Conservation (phyloP, 64 coral and sea anemone genomes). For the Porites australiensis region DNA sequence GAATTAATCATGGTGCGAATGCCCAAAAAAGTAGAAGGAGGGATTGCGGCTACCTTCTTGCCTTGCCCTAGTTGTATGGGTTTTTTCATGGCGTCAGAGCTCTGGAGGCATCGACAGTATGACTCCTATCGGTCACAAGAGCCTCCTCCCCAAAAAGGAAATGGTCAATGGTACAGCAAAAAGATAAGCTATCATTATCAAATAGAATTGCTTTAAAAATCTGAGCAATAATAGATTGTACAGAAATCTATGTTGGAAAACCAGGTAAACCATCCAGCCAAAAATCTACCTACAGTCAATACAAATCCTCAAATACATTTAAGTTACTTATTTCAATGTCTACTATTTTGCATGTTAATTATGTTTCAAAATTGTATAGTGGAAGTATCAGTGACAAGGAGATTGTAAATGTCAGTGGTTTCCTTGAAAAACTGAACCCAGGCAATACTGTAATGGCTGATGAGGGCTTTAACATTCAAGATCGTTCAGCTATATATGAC, state of each 20-base stretch:
- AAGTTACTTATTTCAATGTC: conserved; percentile 51
- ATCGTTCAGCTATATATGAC: neutral
- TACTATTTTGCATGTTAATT: conserved; percentile 41
- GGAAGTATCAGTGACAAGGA: conserved; percentile 66
- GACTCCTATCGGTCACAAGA: neutral
- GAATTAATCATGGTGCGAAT: conserved; percentile 51
- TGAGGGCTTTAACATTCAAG: neutral
- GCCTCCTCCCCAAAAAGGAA: no score
- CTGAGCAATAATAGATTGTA: conserved; percentile 83
- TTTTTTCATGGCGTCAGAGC: conserved; percentile 23
- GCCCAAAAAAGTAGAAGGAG: neutral
- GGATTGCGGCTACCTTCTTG: neutral
- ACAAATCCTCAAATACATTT: conserved; percentile 50
- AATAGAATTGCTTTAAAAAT: conserved; percentile 58
- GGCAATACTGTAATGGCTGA: neutral
- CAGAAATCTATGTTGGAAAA: conserved; percentile 80
- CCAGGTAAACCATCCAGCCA: conserved; percentile 75
- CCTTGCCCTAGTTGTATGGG: conserved; percentile 40
- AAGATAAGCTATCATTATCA: no score
- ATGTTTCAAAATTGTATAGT: conserved; percentile 41
- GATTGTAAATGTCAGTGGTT: conserved; percentile 40
- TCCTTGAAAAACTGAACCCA: conserved; percentile 22
- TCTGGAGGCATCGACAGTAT: conserved; percentile 42
- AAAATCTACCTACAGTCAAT: conserved; percentile 62
- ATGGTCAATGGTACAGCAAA: no score